Evolutionary conservation across 2,113 vertebrate species (phyloP).

Genomic region (Trematocara macrostoma): DNA sequence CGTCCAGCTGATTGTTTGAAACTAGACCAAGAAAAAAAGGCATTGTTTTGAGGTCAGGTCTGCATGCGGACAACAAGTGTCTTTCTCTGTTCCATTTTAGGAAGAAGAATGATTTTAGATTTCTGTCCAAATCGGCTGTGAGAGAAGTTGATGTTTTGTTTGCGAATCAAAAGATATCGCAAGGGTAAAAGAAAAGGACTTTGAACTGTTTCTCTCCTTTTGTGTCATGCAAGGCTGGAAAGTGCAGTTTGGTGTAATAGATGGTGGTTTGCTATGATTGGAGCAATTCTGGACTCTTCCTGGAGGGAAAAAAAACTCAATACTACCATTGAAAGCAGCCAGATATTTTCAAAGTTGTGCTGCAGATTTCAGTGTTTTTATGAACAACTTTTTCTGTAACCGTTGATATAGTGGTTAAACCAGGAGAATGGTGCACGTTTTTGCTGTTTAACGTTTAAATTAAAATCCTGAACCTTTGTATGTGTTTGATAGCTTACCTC

Average conservation of each 20-base stretch:
- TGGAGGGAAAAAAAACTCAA: neutral
- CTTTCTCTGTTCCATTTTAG: neutral
- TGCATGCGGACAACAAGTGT: neutral
- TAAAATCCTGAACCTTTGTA: neutral
- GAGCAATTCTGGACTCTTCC: slow-evolving; percentile 12
- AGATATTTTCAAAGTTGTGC: neutral
- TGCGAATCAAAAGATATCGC: neutral
- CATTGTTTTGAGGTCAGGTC: neutral
- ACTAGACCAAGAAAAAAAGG: neutral
- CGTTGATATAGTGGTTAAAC: neutral
- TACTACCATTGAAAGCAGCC: neutral
- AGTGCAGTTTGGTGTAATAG: neutral
- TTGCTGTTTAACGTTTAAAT: neutral
- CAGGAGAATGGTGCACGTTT: rapidly evolving
- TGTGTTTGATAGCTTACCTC: neutral
- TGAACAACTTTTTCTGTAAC: neutral
- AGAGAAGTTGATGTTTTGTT: neutral
- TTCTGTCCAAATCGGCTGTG: neutral
- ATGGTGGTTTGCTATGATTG: slow-evolving; percentile 12
- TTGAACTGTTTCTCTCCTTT: neutral
- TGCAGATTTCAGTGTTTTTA: neutral
- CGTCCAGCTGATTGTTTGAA: neutral
- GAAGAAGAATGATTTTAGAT: neutral
- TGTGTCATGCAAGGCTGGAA: neutral
- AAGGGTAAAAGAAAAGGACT: neutral